phyloP scores from a whole-genome alignment of 1,140 invertebrate genomes.

The Oncopeltus fasciatus region DNA sequence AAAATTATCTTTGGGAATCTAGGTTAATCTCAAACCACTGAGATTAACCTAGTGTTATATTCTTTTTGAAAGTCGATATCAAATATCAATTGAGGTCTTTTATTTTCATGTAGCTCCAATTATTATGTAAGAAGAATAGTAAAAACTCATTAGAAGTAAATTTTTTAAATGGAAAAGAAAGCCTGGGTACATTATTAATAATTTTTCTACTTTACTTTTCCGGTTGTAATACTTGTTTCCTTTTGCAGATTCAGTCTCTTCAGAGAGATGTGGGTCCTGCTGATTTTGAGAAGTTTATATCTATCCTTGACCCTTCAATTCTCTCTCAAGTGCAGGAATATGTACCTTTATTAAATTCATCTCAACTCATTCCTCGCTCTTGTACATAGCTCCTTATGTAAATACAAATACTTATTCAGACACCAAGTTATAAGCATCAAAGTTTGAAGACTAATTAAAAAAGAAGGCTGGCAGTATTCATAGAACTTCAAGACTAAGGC shows the following conservation, averaged over 20 bases:
- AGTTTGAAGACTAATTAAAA: too few relatives aligned
- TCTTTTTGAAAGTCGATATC: not conserved
- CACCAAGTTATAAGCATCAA: too few relatives aligned
- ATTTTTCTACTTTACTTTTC: not conserved
- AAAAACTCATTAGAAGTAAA: not conserved
- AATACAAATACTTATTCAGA: not conserved
- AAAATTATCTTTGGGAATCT: too few relatives aligned
- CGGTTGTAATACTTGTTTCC: not conserved
- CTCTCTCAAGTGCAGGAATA: constrained; percentile 14
- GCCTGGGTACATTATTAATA: not conserved
- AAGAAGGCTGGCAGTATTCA: too few relatives aligned
- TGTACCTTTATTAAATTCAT: constrained; percentile 7
- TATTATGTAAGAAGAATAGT: not conserved
- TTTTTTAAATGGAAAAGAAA: not conserved
- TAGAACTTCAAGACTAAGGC: too few relatives aligned
- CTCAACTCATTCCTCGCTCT: too few relatives aligned
- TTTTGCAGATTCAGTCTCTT: constrained; percentile 44
- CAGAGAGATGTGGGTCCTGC: constrained; percentile 46
- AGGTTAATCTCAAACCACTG: too few relatives aligned
- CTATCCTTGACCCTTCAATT: constrained; percentile 47
- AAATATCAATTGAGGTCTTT: not conserved
- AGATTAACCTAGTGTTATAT: too few relatives aligned
- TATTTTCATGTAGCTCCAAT: not conserved
- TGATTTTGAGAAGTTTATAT: constrained; percentile 54
- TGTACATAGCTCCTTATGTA: not conserved